A percentile compares a stretch with the other conserved stretches of the same genome.
Evolutionary conservation across 1,140 invertebrate species (phyloP).

Genomic region (Trypoxylus dichotomus): DNA sequence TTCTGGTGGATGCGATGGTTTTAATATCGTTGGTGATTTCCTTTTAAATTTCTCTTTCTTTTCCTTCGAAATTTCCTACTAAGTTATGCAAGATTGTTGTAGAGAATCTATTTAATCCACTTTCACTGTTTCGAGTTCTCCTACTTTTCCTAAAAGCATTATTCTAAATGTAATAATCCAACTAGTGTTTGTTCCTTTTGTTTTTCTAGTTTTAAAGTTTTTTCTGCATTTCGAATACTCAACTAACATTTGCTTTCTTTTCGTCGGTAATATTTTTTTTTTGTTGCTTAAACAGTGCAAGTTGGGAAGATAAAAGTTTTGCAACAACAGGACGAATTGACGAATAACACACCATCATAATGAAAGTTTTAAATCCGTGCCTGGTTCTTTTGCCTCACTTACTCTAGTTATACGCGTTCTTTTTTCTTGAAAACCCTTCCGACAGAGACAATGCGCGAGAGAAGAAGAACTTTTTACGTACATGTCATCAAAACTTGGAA

Average conservation of each 20-base stretch:
- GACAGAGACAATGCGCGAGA: background rate
- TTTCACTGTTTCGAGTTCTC: too few species aligned
- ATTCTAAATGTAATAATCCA: too few species aligned
- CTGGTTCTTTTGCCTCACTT: background rate
- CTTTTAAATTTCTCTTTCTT: too few species aligned
- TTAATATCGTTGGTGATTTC: too few species aligned
- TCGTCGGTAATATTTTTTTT: background rate
- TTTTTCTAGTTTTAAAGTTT: background rate
- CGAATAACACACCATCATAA: background rate
- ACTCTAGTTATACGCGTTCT: background rate
- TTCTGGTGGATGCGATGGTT: too few species aligned
- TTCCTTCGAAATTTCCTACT: too few species aligned
- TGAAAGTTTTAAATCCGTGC: background rate
- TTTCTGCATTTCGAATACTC: background rate
- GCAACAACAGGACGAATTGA: background rate
- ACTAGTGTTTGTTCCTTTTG: background rate
- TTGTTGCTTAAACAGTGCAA: background rate
- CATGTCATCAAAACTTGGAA: conserved; percentile 10
- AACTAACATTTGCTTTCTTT: background rate
- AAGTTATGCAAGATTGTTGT: too few species aligned
- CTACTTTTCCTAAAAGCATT: too few species aligned
- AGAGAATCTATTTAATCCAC: too few species aligned
- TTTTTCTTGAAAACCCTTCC: background rate
- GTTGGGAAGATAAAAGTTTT: background rate
- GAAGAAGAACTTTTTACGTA: background rate